A percentile compares a stretch with the other conserved stretches of the same genome.
phyloP scores from a whole-genome alignment of 53 echinoderm and acorn worm genomes.

The Mesocentrotus franciscanus region DNA sequence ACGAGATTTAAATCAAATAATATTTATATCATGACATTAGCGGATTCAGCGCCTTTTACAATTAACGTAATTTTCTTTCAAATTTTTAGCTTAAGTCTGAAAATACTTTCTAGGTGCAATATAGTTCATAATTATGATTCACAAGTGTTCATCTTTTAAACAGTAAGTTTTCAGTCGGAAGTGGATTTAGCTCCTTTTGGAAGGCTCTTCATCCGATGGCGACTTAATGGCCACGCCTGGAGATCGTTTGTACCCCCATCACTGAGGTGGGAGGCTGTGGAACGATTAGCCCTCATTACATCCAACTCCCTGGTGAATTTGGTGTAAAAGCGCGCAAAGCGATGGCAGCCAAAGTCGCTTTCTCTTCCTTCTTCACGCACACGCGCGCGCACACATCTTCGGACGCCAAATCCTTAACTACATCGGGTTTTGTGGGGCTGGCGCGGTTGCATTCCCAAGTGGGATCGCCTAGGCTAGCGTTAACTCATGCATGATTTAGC shows the following conservation, averaged over 20 bases:
- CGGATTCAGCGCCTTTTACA: no score
- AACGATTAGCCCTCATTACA: conserved; percentile 68
- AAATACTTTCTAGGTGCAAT: no score
- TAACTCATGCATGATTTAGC: conserved; percentile 65
- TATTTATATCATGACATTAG: no score
- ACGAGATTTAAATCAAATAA: no score
- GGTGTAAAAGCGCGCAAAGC: conserved; percentile 39
- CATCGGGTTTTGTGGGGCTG: neutral
- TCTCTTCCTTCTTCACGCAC: neutral
- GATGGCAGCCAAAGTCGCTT: neutral
- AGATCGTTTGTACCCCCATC: neutral
- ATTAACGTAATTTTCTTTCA: no score
- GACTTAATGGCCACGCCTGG: neutral
- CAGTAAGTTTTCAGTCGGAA: no score
- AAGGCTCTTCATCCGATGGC: neutral
- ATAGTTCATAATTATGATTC: no score
- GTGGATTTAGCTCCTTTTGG: neutral
- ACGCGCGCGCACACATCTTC: conserved; percentile 7
- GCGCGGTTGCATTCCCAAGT: neutral
- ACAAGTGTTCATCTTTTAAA: no score
- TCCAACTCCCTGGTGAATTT: conserved; percentile 46
- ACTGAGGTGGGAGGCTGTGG: conserved; percentile 7
- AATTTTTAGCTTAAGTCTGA: no score
- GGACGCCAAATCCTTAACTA: neutral
- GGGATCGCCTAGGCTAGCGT: neutral